Conservation (phyloP, 2,113 vertebrate species). For the Hypanus sabinus region DNA sequence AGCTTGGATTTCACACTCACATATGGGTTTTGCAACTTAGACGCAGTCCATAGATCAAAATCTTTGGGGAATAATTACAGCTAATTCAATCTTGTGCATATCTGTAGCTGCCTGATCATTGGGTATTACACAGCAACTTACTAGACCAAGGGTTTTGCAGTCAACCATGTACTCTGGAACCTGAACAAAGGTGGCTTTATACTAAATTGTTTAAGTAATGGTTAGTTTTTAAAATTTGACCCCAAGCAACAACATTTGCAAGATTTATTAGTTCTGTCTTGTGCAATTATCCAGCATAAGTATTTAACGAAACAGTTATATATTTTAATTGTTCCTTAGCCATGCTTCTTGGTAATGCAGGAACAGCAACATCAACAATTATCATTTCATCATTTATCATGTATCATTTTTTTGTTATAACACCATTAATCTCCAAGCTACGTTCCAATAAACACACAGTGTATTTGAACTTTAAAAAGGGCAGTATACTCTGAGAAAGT, state of each 20-base stretch:
- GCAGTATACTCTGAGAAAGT: neutral
- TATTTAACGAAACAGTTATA: slow-evolving; percentile 34
- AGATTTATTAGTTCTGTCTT: slow-evolving; percentile 61
- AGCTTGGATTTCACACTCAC: slow-evolving; percentile 32
- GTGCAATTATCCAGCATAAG: slow-evolving; percentile 20
- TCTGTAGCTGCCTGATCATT: slow-evolving; percentile 39
- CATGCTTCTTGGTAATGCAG: neutral
- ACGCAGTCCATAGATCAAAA: neutral
- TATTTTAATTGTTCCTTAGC: slow-evolving; percentile 34
- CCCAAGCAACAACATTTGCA: slow-evolving; percentile 47
- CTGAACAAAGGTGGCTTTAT: slow-evolving; percentile 51
- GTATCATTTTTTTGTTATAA: neutral
- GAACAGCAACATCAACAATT: slow-evolving; percentile 22
- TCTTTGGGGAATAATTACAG: slow-evolving; percentile 17
- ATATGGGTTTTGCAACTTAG: slow-evolving; percentile 27
- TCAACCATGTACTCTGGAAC: slow-evolving; percentile 57
- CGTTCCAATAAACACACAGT: slow-evolving; percentile 14
- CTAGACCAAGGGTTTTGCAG: slow-evolving; percentile 59
- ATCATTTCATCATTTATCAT: slow-evolving; percentile 11
- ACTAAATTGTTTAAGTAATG: slow-evolving; percentile 50
- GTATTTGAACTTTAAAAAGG: neutral
- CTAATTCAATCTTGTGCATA: slow-evolving; percentile 35
- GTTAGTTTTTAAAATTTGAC: slow-evolving; percentile 40
- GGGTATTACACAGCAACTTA: slow-evolving; percentile 54
- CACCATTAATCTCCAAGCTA: neutral